These are phyloP conservation scores for Oryzaephilus surinamensis DNA, from an alignment of 1,140 invertebrate species.

Conservation along the genomic window DNA sequence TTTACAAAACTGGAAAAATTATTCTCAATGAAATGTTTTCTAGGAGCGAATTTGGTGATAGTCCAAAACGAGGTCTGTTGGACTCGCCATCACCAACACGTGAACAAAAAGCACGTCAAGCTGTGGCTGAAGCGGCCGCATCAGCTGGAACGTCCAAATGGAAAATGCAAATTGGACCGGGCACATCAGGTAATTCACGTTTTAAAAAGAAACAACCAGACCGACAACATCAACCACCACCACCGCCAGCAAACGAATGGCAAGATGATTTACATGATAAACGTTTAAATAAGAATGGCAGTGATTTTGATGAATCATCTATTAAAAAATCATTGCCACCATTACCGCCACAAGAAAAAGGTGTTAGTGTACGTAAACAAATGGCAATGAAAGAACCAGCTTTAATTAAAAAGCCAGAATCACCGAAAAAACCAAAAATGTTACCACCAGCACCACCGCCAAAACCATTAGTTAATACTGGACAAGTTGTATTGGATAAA, in stretches of 20 bases:
- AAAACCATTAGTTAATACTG: slow-evolving; percentile 29
- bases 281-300: slow-evolving; percentile 12
- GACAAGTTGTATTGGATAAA: slow-evolving; percentile 50
- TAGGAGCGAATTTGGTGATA: slow-evolving; percentile 30
- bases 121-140: slow-evolving; percentile 33
- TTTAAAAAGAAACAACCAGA: slow-evolving; percentile 31
- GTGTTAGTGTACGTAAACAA: slow-evolving; percentile 43
- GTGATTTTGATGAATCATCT: slow-evolving; percentile 6
- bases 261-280: slow-evolving; percentile 12
- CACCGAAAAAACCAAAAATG: slow-evolving; percentile 27
- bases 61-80: slow-evolving; percentile 24
- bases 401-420: slow-evolving; percentile 37
- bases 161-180: slow-evolving; percentile 34
- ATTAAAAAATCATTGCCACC: slow-evolving; percentile 9
- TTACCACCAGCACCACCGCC: slow-evolving; percentile 16
- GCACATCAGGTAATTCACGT: slow-evolving; percentile 13
- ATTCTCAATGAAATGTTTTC: slow-evolving; percentile 6
- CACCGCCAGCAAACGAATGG: too few species aligned
- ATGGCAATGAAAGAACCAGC: slow-evolving; percentile 48
- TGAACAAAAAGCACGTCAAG: slow-evolving; percentile 35
- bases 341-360: slow-evolving; percentile 38
- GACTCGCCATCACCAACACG: slow-evolving; percentile 34
- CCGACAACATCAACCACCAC: too few species aligned
- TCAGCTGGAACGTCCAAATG: slow-evolving; percentile 28
- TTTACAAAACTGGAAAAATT: slow-evolving; percentile 1